phyloP scores from a whole-genome alignment of 2,797 vertebrate species.

The Dermochelys coriacea region DNA sequence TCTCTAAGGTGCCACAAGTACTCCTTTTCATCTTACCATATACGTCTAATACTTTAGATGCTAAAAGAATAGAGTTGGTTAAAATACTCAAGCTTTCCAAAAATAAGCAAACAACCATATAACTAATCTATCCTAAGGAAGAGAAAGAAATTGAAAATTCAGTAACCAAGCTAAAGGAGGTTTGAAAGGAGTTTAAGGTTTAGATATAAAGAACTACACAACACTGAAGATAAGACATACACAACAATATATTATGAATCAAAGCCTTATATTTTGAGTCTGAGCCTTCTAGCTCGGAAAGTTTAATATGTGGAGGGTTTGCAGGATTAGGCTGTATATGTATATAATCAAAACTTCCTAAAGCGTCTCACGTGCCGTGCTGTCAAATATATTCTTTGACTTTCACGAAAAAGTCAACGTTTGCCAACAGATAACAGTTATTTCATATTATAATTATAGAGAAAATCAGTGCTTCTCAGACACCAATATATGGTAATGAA shows the following conservation, averaged over 20 bases:
- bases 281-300: neutral
- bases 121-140: neutral
- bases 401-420: neutral
- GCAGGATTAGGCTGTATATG: neutral
- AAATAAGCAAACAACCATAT: neutral
- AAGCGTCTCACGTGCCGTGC: neutral
- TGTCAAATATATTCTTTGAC: neutral
- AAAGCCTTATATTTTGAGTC: neutral
- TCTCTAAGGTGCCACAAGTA: too few species aligned
- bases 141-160: neutral
- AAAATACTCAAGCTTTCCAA: neutral
- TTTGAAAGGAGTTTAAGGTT: neutral
- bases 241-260: neutral
- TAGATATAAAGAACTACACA: neutral
- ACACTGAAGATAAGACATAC: neutral
- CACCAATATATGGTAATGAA: neutral
- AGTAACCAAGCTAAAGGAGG: neutral
- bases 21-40: neutral
- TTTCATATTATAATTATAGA: neutral
- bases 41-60: neutral
- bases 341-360: neutral
- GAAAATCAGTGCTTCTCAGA: neutral
- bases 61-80: neutral
- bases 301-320: neutral
- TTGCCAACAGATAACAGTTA: neutral